phyloP scores from a whole-genome alignment of 2,113 vertebrate species.

The Phalacrocorax brasilianus region DNA sequence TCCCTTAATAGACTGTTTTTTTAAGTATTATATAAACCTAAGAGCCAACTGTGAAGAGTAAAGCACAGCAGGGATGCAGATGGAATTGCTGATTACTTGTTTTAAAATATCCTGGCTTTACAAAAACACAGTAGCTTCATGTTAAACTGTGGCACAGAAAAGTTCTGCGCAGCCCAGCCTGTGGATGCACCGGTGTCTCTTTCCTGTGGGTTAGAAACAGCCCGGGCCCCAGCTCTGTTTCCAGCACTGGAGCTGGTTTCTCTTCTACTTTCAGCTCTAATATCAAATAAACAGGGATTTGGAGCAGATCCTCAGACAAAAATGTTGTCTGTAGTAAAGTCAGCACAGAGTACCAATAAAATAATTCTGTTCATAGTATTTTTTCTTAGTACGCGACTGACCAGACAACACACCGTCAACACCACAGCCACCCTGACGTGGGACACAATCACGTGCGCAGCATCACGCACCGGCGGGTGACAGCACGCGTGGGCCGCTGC shows the following conservation, averaged over 20 bases:
- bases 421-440: not conserved
- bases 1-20: not conserved
- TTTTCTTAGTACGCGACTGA: not conserved
- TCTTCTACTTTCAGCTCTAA: not conserved
- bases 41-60: not conserved
- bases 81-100: not conserved
- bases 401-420: not conserved
- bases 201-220: not conserved
- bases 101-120: not conserved
- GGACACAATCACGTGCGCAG: not conserved
- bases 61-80: not conserved
- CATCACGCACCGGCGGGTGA: not conserved
- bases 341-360: not conserved
- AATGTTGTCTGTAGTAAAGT: not conserved
- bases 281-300: not conserved
- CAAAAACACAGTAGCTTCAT: not conserved
- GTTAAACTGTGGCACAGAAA: not conserved
- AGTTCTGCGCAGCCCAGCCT: not conserved
- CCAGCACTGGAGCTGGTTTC: not conserved
- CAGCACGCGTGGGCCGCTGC: not conserved
- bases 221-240: not conserved
- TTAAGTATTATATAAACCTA: slow-evolving; percentile 4
- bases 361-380: not conserved
- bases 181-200: not conserved
- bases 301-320: not conserved